Evolutionary conservation across 1,140 invertebrate genomes (phyloP).

Genomic region (Neotoxoptera formosana): DNA sequence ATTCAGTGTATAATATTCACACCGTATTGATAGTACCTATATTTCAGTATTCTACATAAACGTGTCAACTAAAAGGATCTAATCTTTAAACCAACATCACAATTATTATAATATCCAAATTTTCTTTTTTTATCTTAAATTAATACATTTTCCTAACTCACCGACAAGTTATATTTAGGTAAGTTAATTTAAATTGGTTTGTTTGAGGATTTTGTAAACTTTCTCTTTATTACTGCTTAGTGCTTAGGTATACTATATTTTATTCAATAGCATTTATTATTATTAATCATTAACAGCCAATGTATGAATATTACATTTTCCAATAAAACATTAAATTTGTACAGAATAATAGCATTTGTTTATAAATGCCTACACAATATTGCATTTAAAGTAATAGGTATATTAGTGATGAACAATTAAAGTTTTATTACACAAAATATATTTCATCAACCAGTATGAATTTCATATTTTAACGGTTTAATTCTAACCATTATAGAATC

Average conservation of each 20-base stretch:
- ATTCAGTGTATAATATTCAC: too few species aligned
- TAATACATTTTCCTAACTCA: neutral
- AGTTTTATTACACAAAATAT: neutral
- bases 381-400: neutral
- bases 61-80: neutral
- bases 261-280: neutral
- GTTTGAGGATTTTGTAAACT: too few species aligned
- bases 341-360: neutral
- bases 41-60: neutral
- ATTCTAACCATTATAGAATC: neutral
- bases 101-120: conserved; percentile 4
- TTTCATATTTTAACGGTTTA: neutral
- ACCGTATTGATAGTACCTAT: neutral
- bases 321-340: neutral
- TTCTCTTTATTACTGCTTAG: neutral
- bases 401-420: neutral
- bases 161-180: neutral
- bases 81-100: neutral
- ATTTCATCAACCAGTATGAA: neutral
- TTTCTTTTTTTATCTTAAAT: neutral
- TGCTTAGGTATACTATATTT: too few species aligned
- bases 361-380: neutral
- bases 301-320: neutral
- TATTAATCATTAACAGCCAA: neutral
- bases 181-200: neutral